Evolutionary conservation across 2,888 invertebrate genomes (phyloP).

Genomic region (Phaedon cochleariae): DNA sequence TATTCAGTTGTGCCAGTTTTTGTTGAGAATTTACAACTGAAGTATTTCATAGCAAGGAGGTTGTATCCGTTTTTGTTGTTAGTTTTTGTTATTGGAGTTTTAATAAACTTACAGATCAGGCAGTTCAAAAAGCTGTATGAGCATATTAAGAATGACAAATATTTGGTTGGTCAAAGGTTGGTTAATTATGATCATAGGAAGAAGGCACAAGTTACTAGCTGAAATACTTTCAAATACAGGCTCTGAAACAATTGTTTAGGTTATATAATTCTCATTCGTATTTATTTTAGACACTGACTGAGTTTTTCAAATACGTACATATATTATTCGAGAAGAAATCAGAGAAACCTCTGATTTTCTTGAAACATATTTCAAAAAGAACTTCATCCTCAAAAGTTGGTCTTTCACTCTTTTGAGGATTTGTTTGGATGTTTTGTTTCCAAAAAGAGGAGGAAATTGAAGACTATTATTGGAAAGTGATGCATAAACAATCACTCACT

Average conservation of each 20-base stretch:
- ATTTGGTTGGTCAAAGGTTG: constrained; percentile 93
- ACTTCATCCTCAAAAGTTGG: background rate
- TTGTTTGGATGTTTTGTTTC: no score
- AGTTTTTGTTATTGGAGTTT: constrained; percentile 71
- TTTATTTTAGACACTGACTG: background rate
- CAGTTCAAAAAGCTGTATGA: constrained; percentile 95
- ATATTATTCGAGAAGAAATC: no score
- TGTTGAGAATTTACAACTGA: constrained; percentile 70
- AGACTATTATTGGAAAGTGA: no score
- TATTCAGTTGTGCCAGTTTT: constrained; percentile 78
- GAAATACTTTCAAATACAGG: background rate
- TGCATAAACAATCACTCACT: no score
- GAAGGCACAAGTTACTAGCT: constrained; percentile 27
- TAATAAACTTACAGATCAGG: constrained; percentile 86
- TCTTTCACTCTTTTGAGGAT: no score
- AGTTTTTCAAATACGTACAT: background rate
- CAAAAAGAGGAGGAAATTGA: no score
- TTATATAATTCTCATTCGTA: background rate
- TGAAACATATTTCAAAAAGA: no score
- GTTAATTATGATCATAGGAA: constrained; percentile 95
- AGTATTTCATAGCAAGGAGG: constrained; percentile 82
- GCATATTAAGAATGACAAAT: constrained; percentile 99
- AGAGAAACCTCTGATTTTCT: background rate
- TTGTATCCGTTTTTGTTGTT: constrained; percentile 91
- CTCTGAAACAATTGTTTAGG: no score